Evolutionary conservation across 2,113 vertebrate genomes (phyloP), one percentile per base, ranked within the genome.

Genomic region (Chrysochloris asiatica): DNA sequence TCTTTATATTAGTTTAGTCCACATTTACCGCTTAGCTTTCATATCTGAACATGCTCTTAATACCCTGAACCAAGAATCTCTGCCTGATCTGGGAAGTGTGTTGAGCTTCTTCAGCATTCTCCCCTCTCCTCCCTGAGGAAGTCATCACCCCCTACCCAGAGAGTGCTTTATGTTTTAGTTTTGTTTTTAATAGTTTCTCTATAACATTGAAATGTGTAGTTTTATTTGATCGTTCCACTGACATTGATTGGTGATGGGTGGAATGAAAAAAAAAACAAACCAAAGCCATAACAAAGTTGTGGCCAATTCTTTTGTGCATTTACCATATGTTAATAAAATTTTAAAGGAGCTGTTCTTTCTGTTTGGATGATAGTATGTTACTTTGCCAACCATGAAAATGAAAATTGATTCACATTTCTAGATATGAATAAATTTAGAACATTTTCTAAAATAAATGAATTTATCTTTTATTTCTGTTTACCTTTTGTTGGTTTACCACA

Each of bases 331-430:
- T 82, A 86, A 82, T 89, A 87, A 85, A 90, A 83, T 52, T 43
- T 86, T 43, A 80, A 83, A 81, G 71, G 88, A 79, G 24, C 47
- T 69, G 2, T 90, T 86, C 59, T 41, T 83, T n/a, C 21, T 92
- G n/a, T 77, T 77, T 92, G 80, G 19, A 67, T 86, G 59, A 38
- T 28, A 80, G 38, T 14, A 45, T 52, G 47, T 76, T 91, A 67
- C 76, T 92, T 92, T 94, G 47, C 52, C 52, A 90, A 83, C 36
- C 67, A 43, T 88, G 45, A 94, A 75, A 93, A 67, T 76, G 63
- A 83, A 75, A 84, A 75, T 36, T 71, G 47, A 54, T 28, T 69
- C 21, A 47, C 9, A n/a, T 82, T 93, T 43, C 41, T 72, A 88
- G 59, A 92, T 77, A 33, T 80, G 72, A 78, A 86, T 65, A 83